A percentile compares a stretch with the other conserved stretches of the same genome.
These are phyloP conservation scores for Lepidochrysops patricia DNA, from an alignment of 2,888 invertebrate genomes.

Conservation along the genomic window DNA sequence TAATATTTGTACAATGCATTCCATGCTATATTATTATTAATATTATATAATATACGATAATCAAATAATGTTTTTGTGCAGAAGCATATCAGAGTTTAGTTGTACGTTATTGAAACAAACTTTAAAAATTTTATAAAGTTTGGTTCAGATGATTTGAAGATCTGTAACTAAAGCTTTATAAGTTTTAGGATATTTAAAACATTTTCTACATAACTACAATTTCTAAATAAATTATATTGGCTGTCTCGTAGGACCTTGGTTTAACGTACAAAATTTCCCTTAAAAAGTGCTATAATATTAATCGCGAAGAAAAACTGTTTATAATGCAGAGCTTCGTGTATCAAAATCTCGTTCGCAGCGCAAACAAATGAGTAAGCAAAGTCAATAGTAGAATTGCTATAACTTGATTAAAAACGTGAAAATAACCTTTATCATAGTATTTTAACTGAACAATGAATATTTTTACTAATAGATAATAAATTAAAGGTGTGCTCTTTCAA, in stretches of 20 bases:
- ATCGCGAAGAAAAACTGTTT: conserved; percentile 15
- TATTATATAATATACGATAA: no score
- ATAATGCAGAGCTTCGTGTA: conserved; percentile 4
- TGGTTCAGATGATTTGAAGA: no score
- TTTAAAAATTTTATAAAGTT: no score
- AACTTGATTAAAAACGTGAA: not conserved
- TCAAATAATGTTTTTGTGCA: no score
- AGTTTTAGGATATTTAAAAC: no score
- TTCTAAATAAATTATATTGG: not conserved
- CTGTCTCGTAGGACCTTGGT: not conserved
- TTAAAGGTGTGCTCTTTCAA: not conserved
- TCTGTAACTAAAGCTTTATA: no score
- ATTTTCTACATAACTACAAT: not conserved
- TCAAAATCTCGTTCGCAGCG: not conserved
- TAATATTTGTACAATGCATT: no score
- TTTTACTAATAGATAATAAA: not conserved
- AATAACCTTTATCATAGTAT: not conserved
- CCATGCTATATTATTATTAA: no score
- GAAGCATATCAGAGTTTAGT: no score
- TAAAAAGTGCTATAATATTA: conserved; percentile 15
- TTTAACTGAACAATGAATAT: not conserved
- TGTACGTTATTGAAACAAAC: no score
- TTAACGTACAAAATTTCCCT: not conserved
- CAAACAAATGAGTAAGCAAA: conserved; percentile 3
- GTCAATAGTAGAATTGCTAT: not conserved